Percentiles rank a stretch among this genome's conserved stretches.
Conservation (phyloP, 1,140 invertebrate genomes). For the Grapholita molesta region DNA sequence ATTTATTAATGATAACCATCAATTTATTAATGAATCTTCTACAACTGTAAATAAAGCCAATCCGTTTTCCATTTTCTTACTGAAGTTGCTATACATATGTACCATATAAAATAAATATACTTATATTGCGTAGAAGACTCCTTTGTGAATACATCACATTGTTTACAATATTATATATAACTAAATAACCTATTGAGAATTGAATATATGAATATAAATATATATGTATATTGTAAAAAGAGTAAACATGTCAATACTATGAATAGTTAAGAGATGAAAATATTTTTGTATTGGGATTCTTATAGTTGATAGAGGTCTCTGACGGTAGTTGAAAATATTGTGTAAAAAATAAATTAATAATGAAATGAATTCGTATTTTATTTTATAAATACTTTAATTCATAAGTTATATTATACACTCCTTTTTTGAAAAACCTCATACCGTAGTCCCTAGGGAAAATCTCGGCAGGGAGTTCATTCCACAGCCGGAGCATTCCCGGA, state of each 20-base stretch:
- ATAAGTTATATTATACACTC: no score
- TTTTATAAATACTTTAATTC: constrained; percentile 19
- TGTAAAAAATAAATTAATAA: constrained; percentile 59
- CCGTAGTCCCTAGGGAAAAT: no score
- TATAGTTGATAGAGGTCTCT: constrained; percentile 58
- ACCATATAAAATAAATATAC: constrained; percentile 27
- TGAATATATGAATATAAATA: constrained; percentile 30
- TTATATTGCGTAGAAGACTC: constrained; percentile 21
- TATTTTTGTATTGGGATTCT: constrained; percentile 77
- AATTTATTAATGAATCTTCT: constrained; percentile 44
- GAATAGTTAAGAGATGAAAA: constrained; percentile 61
- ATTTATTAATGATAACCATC: constrained; percentile 48
- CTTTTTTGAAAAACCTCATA: no score
- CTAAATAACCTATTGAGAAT: constrained; percentile 37
- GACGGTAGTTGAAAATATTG: constrained; percentile 67
- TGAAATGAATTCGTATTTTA: constrained; percentile 42
- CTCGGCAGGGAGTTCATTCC: no score
- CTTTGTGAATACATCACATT: constrained; percentile 55
- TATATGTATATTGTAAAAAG: constrained; percentile 59
- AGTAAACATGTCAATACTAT: constrained; percentile 67
- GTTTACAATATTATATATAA: constrained; percentile 29
- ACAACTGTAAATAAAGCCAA: constrained; percentile 55
- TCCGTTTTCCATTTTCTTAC: constrained; percentile 33
- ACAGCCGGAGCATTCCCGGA: no score
- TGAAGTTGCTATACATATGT: constrained; percentile 26